Percentiles rank a stretch among this genome's conserved stretches.
phyloP scores from a whole-genome alignment of 2,113 vertebrate species.

The Mus spicilegus region DNA sequence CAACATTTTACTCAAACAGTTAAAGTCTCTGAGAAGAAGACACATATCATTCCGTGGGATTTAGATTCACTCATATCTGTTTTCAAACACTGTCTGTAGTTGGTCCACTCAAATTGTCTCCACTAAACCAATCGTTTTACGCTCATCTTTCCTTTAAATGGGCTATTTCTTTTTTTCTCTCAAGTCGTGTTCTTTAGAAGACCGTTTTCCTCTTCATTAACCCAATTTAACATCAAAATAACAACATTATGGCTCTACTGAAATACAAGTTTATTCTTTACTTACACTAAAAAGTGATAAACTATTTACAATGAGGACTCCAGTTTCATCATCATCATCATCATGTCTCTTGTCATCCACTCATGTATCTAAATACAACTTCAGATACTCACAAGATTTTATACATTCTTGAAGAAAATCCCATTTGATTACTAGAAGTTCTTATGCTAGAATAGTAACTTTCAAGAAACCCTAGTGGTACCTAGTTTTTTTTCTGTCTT shows the following conservation, averaged over 20 bases:
- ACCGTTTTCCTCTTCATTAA: background rate
- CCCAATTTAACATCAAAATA: background rate
- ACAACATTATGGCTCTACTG: background rate
- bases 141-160: background rate
- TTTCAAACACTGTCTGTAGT: background rate
- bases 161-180: background rate
- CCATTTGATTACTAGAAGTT: background rate
- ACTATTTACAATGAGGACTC: fast-evolving
- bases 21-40: background rate
- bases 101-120: background rate
- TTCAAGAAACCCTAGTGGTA: no score
- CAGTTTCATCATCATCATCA: background rate
- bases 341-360: fast-evolving
- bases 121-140: background rate
- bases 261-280: constrained; percentile 6
- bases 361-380: background rate
- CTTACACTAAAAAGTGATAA: background rate
- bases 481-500: background rate
- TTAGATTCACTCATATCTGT: background rate
- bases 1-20: background rate
- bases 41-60: background rate
- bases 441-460: background rate
- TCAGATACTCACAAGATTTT: background rate
- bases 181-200: background rate
- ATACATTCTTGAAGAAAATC: background rate